Evolutionary conservation across 2,113 vertebrate genomes (phyloP), one percentile per base, ranked within the genome.

Genomic region (Coptodon rendalli): DNA sequence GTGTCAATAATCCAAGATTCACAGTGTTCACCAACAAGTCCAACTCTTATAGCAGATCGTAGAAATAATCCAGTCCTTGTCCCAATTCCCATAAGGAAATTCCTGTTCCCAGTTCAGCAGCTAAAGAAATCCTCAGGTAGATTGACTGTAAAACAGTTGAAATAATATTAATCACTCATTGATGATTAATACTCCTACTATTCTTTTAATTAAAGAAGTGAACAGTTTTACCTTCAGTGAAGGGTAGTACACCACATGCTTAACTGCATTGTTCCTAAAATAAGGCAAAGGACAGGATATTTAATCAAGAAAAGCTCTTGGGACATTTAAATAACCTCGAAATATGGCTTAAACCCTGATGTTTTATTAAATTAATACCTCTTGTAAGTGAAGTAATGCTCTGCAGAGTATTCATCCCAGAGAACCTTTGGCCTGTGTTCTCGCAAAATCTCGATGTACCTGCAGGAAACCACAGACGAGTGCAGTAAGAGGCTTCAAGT

Each of bases 11-110:
- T 78, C 73, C 27, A 2, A 78, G 45, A 78, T 90, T 73, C 38
- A 68, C 10, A 17, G 45, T 81, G 38, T 83, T 88, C 6, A 16
- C 4, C 19, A 19, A 80, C 9, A 76, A 88, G 73, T 87, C 36
- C 71, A 22, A 22, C 56, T 82, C 59, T 98, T 96, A 99, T 66
- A 99, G 95, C 57, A 99, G 96, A 91, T 99, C 99, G 82, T 98
- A 99, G 96, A 99, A 99, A 96, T 99, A 99, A 94, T 99, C 98
- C 96, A 99, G 96, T 92, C 99, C 99, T 96, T 99, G 99, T 94
- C 99, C 98, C 87, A 99, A 94, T 94, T 99, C 99, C 99, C 99
- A 99, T 94, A 99, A 96, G 91, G 98, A 98, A 91, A 99, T 91
- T 84, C 99, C 98, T 40, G 98, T 98, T 13, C 98, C 98, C 94